Percentiles rank a stretch among this genome's conserved stretches.
phyloP scores from a whole-genome alignment of 2,888 invertebrate genomes.

The Himalopsyche tibetana region DNA sequence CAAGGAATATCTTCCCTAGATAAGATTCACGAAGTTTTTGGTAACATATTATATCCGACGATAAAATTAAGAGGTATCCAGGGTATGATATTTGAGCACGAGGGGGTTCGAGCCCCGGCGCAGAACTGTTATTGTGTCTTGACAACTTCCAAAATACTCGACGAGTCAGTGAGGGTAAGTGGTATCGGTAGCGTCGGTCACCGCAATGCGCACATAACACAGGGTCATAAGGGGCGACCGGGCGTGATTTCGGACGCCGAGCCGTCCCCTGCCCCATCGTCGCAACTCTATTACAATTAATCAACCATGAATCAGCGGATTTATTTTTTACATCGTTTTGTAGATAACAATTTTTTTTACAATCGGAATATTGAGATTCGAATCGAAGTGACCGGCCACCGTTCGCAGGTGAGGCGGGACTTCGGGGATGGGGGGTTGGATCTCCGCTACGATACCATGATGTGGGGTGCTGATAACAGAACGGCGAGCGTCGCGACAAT shows the following conservation, averaged over 20 bases:
- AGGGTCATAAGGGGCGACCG: constrained; percentile 39
- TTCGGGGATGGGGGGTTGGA: constrained; percentile 70
- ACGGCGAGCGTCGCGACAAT: constrained; percentile 98
- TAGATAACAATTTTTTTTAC: constrained; percentile 45
- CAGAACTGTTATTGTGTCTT: neutral
- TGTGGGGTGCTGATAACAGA: constrained; percentile 97
- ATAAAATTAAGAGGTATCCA: neutral
- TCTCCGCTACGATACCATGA: constrained; percentile 90
- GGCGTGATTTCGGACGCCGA: constrained; percentile 38
- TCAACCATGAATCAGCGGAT: constrained; percentile 53
- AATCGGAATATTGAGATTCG: constrained; percentile 39
- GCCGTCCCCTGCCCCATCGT: constrained; percentile 56
- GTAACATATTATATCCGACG: constrained; percentile 8
- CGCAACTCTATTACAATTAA: constrained; percentile 55
- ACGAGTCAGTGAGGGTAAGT: neutral
- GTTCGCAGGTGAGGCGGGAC: constrained; percentile 23
- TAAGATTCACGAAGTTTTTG: neutral
- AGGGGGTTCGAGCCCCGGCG: neutral
- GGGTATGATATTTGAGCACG: neutral
- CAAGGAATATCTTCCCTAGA: constrained; percentile 16
- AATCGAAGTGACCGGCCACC: constrained; percentile 31
- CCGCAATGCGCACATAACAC: constrained; percentile 32
- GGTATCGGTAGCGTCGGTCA: constrained; percentile 67
- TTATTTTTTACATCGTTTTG: constrained; percentile 47
- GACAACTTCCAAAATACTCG: constrained; percentile 19